A percentile compares a stretch with the other conserved stretches of the same genome.
Evolutionary conservation across 2,113 vertebrate genomes (phyloP).

Genomic region (Poeciliopsis turrubarensis): DNA sequence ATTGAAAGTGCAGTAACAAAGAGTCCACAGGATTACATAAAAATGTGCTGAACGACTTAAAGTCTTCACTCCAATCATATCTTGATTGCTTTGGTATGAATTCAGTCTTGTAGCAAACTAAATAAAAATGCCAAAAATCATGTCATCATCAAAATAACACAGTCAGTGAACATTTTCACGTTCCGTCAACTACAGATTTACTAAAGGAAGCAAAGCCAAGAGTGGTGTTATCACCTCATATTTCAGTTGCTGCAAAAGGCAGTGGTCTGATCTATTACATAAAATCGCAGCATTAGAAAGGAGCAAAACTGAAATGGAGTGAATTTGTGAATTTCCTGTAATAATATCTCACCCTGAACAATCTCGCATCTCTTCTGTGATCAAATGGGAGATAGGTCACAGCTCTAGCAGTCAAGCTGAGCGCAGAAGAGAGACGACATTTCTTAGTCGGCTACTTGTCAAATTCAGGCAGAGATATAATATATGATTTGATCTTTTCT

Average conservation of each 20-base stretch:
- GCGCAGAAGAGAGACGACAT: background rate
- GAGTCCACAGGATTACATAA: background rate
- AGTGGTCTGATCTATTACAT: background rate
- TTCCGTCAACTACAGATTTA: background rate
- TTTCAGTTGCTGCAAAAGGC: background rate
- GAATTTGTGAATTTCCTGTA: background rate
- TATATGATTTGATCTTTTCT: background rate
- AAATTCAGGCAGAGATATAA: background rate
- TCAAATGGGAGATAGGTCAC: background rate
- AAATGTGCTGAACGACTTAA: background rate
- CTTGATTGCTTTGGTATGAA: background rate
- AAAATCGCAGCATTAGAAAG: background rate
- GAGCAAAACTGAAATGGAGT: background rate
- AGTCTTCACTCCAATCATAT: background rate
- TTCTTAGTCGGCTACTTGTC: background rate
- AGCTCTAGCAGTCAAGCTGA: background rate
- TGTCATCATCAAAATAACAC: background rate
- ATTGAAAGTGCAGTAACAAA: background rate
- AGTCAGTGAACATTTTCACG: background rate
- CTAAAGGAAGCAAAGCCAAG: background rate
- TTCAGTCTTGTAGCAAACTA: background rate
- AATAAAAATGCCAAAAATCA: background rate
- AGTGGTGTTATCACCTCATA: background rate
- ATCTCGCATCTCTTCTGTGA: background rate
- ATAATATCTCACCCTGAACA: background rate